These are phyloP conservation scores for Embidobia sp. DNA, from an alignment of 2,888 invertebrate genomes.

Conservation along the genomic window DNA sequence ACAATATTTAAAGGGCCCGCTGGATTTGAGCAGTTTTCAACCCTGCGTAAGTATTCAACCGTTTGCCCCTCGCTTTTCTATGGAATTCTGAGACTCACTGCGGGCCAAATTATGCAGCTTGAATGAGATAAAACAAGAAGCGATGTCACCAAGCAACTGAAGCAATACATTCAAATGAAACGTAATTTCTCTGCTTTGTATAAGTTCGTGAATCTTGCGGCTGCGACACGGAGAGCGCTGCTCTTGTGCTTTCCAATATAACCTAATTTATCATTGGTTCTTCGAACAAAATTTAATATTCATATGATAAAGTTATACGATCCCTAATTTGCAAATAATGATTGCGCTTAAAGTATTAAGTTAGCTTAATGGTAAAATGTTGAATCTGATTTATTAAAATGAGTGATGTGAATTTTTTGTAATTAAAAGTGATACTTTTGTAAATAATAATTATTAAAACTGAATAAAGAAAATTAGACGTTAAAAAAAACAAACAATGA, in stretches of 20 bases:
- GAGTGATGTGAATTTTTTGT: too few relatives aligned
- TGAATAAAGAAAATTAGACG: too few relatives aligned
- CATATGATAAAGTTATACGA: slow-evolving; percentile 4
- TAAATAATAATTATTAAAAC: too few relatives aligned
- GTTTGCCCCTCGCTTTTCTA: not conserved
- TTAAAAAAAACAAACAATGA: too few relatives aligned
- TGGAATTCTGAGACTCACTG: slow-evolving; percentile 14
- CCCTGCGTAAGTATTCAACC: too few relatives aligned
- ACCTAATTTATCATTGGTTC: slow-evolving; percentile 14
- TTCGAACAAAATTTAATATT: slow-evolving; percentile 7
- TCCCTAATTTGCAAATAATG: not conserved
- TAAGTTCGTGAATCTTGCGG: slow-evolving; percentile 11
- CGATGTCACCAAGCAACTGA: slow-evolving; percentile 33
- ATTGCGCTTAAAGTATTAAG: too few relatives aligned
- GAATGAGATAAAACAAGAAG: slow-evolving; percentile 35
- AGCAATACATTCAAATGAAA: slow-evolving; percentile 22
- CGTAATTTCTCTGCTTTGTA: slow-evolving; percentile 40
- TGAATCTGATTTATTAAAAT: too few relatives aligned
- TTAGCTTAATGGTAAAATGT: too few relatives aligned
- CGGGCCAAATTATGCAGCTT: slow-evolving; percentile 19
- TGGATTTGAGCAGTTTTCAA: slow-evolving; percentile 3
- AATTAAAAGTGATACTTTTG: too few relatives aligned
- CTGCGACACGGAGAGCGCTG: not conserved
- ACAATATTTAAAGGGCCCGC: not conserved
- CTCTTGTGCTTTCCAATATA: slow-evolving; percentile 21